phyloP scores from a whole-genome alignment of 2,797 vertebrate genomes.

The Pangasius sanitwongsei region DNA sequence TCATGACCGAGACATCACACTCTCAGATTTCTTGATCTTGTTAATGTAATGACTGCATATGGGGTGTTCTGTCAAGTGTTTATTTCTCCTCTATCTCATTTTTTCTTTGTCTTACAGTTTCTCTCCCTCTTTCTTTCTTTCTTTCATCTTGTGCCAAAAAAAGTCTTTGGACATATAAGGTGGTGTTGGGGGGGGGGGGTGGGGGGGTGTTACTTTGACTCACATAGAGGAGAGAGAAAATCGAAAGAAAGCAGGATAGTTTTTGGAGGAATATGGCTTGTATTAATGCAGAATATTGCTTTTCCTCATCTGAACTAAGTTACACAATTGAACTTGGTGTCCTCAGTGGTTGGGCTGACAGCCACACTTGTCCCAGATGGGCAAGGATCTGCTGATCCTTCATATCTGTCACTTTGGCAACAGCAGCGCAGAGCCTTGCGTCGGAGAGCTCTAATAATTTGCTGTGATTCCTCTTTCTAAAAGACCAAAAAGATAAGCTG shows the following conservation, averaged over 20 bases:
- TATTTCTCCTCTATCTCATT: conserved; percentile 58
- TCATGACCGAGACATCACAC: conserved; percentile 14
- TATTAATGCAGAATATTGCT: conserved; percentile 82
- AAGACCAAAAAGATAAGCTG: conserved; percentile 60
- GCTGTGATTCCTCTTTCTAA: conserved; percentile 56
- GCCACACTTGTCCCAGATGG: conserved; percentile 75
- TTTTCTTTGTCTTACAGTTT: conserved; percentile 52
- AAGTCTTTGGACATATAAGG: conserved; percentile 74
- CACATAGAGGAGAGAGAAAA: conserved; percentile 62
- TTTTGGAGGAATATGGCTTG: conserved; percentile 77
- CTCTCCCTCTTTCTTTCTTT: conserved; percentile 30
- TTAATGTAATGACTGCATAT: conserved; percentile 31
- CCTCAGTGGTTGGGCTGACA: conserved; percentile 70
- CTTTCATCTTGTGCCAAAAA: conserved; percentile 72
- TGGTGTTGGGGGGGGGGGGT: background rate
- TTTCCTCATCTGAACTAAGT: conserved; percentile 83
- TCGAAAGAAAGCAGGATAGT: conserved; percentile 68
- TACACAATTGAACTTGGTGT: conserved; percentile 77
- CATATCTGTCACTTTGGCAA: conserved; percentile 72
- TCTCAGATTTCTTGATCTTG: conserved; percentile 24
- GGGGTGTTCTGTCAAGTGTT: conserved; percentile 55
- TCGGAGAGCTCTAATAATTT: conserved; percentile 43
- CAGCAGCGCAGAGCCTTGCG: conserved; percentile 64
- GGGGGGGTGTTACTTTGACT: background rate
- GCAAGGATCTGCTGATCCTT: conserved; percentile 65